A percentile compares a stretch with the other conserved stretches of the same genome.
phyloP scores from a whole-genome alignment of 92 coral and sea anemone species.

The Blastomussa wellsi region DNA sequence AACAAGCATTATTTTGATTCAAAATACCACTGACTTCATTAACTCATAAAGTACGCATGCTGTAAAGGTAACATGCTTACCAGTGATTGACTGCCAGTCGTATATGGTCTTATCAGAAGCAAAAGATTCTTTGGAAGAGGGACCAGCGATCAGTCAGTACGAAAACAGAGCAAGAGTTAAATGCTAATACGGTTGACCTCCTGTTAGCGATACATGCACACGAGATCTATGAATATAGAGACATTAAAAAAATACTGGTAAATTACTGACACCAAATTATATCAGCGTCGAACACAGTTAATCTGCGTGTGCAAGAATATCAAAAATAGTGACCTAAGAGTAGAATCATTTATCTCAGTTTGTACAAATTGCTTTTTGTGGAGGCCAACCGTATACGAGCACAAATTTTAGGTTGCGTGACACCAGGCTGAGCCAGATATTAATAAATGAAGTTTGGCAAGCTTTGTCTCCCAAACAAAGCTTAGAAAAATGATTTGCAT shows the following conservation, averaged over 20 bases:
- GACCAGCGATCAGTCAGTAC: background rate
- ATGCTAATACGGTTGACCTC: background rate
- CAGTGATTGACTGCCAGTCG: background rate
- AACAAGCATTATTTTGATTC: background rate
- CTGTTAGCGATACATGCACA: background rate
- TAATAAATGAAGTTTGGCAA: no score
- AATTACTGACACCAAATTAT: background rate
- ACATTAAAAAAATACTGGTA: background rate
- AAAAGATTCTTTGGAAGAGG: background rate
- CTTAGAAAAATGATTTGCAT: no score
- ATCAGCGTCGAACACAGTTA: background rate
- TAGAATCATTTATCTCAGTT: no score
- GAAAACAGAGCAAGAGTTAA: background rate
- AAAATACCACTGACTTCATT: background rate
- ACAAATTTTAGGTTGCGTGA: no score
- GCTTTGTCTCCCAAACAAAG: no score
- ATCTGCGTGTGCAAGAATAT: background rate
- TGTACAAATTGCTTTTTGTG: no score
- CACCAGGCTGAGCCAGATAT: no score
- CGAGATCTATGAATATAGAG: background rate
- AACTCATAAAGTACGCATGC: background rate
- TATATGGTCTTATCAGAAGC: no score
- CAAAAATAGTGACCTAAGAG: background rate
- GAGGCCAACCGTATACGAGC: no score
- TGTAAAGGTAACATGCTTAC: background rate